Evolutionary conservation across 2,797 vertebrate genomes (phyloP).

Genomic region (Rhabdomys pumilio): DNA sequence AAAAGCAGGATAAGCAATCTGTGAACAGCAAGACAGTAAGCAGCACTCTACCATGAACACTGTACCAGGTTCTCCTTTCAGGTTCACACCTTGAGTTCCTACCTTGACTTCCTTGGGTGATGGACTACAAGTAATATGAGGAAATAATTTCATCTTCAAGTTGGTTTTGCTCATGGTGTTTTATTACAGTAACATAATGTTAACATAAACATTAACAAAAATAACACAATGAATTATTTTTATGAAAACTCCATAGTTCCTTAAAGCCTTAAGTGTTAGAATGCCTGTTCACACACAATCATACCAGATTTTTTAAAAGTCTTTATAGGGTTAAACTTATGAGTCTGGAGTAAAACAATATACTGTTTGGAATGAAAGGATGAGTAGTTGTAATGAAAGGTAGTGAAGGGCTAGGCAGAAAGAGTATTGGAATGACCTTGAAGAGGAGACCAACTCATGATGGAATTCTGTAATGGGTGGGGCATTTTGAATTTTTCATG

Average conservation of each 20-base stretch:
- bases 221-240: not conserved
- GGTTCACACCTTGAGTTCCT: not conserved
- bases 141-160: not conserved
- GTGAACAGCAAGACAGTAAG: not conserved
- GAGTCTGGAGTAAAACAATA: not conserved
- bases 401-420: not conserved
- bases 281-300: not conserved
- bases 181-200: not conserved
- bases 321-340: not conserved
- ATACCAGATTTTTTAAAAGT: not conserved
- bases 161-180: not conserved
- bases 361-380: not conserved
- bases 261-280: not conserved
- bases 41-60: not conserved
- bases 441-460: not conserved
- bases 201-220: not conserved
- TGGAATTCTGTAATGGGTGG: not conserved
- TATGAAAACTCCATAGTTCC: not conserved
- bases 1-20: not conserved
- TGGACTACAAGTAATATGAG: not conserved
- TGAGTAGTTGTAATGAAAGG: not conserved
- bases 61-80: not conserved
- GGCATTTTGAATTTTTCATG: not conserved
- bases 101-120: not conserved
- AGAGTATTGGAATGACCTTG: not conserved